Conservation (phyloP, 2,888 invertebrate genomes). For the Phyto melanocephala region DNA sequence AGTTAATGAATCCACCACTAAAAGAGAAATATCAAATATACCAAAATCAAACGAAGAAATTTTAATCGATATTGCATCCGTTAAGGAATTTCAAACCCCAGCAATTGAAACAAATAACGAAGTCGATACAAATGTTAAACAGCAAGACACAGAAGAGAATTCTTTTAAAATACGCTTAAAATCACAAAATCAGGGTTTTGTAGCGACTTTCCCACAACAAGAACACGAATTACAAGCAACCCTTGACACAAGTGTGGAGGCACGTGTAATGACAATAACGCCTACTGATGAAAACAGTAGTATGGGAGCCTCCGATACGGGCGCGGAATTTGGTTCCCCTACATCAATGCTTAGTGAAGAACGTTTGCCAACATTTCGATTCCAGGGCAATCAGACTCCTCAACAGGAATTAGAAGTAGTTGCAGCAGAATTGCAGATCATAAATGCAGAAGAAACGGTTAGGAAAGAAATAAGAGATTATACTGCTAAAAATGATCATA, state of each 20-base stretch:
- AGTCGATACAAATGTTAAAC: neutral
- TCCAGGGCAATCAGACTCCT: conserved; percentile 47
- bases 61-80: neutral
- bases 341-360: conserved; percentile 71
- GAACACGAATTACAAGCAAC: conserved; percentile 1
- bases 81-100: neutral
- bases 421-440: neutral
- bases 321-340: conserved; percentile 71
- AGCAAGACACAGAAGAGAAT: neutral
- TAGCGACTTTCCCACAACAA: conserved; percentile 2
- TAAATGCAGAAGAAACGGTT: neutral
- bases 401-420: conserved; percentile 34
- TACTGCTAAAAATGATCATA: neutral
- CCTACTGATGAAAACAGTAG: conserved; percentile 70
- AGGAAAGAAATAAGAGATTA: neutral
- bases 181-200: conserved; percentile 23
- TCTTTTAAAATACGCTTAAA: conserved; percentile 49
- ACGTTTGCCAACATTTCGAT: conserved; percentile 63
- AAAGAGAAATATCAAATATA: neutral
- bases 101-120: neutral
- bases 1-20: neutral
- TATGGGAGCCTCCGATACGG: conserved; percentile 69
- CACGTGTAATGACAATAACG: conserved; percentile 43
- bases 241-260: conserved; percentile 27
- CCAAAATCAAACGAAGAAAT: neutral